phyloP scores from a whole-genome alignment of 1,140 invertebrate genomes.

The Magallana gigas region DNA sequence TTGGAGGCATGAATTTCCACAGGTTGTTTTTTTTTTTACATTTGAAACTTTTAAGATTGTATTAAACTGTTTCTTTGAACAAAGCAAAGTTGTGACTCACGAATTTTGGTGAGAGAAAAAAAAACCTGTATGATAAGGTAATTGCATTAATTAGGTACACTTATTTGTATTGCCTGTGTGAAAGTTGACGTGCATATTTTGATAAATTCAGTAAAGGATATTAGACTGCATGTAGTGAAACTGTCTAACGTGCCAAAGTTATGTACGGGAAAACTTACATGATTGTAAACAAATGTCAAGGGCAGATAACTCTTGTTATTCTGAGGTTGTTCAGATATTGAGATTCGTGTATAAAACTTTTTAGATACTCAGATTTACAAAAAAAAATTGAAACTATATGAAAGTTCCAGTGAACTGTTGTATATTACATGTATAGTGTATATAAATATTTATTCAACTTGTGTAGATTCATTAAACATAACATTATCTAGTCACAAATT shows the following conservation, averaged over 20 bases:
- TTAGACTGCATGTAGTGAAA: not conserved
- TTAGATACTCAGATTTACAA: not conserved
- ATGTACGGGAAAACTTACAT: slow-evolving; percentile 13
- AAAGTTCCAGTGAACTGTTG: not conserved
- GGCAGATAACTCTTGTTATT: slow-evolving; percentile 3
- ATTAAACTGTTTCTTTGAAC: not conserved
- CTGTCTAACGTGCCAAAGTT: not conserved
- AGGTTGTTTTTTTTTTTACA: no score
- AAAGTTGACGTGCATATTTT: not conserved
- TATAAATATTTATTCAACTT: not conserved
- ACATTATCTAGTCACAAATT: not conserved
- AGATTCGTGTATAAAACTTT: not conserved
- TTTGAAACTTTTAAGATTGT: no score
- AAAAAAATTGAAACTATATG: not conserved
- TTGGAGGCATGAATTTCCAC: no score
- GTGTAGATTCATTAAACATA: not conserved
- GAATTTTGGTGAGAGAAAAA: not conserved
- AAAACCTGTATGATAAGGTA: not conserved
- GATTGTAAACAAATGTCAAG: slow-evolving; percentile 8
- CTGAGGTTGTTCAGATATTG: not conserved
- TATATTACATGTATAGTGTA: not conserved
- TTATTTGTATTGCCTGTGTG: not conserved
- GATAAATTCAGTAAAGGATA: not conserved
- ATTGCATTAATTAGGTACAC: not conserved
- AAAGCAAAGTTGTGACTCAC: not conserved